Conservation (phyloP, 2,888 invertebrate species). For the Ypsolopha sequella region DNA sequence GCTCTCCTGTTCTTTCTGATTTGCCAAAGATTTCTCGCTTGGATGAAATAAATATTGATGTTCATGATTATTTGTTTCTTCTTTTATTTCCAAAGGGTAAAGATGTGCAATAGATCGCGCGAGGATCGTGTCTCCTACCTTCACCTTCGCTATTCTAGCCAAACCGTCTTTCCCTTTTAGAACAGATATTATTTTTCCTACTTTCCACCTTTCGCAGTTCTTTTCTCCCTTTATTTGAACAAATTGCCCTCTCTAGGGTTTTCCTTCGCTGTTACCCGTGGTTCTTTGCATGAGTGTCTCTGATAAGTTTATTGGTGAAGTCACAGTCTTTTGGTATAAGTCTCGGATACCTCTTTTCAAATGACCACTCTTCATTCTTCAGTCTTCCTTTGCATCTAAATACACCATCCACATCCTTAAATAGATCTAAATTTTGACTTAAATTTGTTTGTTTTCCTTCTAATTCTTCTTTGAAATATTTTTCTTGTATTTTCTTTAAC, state of each 20-base stretch:
- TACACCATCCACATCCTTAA: conserved; percentile 9
- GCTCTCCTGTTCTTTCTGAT: too few relatives aligned
- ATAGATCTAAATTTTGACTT: conserved; percentile 8
- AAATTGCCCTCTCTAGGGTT: not conserved
- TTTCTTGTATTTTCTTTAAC: not conserved
- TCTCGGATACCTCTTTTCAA: conserved; percentile 8
- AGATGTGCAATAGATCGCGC: conserved; percentile 2
- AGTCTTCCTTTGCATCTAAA: conserved; percentile 11
- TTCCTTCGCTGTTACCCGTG: not conserved
- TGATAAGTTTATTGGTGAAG: conserved; percentile 9
- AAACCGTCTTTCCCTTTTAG: not conserved
- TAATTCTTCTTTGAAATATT: conserved; percentile 7
- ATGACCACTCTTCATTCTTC: conserved; percentile 2
- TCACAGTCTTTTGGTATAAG: conserved; percentile 8
- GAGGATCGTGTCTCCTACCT: not conserved
- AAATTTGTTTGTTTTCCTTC: conserved; percentile 9
- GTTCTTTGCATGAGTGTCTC: not conserved
- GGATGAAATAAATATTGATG: not conserved
- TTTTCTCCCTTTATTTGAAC: conserved; percentile 3
- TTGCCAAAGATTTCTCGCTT: not conserved
- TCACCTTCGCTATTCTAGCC: conserved; percentile 1
- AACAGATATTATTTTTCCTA: conserved; percentile 1
- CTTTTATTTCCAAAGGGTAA: conserved; percentile 1
- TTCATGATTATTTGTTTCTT: not conserved
- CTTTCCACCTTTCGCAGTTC: conserved; percentile 2